Evolutionary conservation across 2,888 invertebrate species (phyloP), one percentile per base, ranked within the genome.

Genomic region (Lacanobia oleracea): DNA sequence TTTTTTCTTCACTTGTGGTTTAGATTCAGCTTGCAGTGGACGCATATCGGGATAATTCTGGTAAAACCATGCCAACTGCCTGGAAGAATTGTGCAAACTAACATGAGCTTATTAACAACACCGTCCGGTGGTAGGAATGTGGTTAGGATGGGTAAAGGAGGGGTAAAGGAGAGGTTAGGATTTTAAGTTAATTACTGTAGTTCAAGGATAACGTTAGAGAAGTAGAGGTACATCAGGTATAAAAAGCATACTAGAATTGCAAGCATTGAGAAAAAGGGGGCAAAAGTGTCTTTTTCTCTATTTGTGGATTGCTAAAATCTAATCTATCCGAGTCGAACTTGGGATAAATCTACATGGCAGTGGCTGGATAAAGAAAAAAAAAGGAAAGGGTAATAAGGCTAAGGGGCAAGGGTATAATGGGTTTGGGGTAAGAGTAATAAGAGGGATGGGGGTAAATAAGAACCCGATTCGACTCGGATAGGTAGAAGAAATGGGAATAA

Each of bases 1-100:
- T 0, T 50, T 40, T 45, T 50, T 27, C 59, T 78, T 56, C 79
- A 51, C 37, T 73, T 23, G 60, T n/a, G 16, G 37, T 9, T 56
- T 9, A 33, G 56, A 75, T 89, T 93, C 92, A 95, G 84, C 94
- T 96, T 59, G 96, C 97, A 9, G 97, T 97, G 56, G 96, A 96
- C 7, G 97, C 96, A 88, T 96, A 97, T 33, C 96, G 94, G 1
- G 97, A 97, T 33, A 97, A 88, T 82, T 97, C 96, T 66, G 97
- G 97, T 84, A 97, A 89, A 86, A 97, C 94, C 89, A 96, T 94
- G 9, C 96, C 96, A 37, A 97, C 93, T 18, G 96, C 97, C 95
- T 96, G 95, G 59, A 95, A 94, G 81, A 92, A 92, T 92, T 92
- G 92, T n/a, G 91, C 93, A 75, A 95, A 90, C 94, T 95, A 82